Percentiles rank a stretch among this genome's conserved stretches.
Evolutionary conservation across 2,888 invertebrate genomes (phyloP).

Genomic region (Mimachlamys varia): DNA sequence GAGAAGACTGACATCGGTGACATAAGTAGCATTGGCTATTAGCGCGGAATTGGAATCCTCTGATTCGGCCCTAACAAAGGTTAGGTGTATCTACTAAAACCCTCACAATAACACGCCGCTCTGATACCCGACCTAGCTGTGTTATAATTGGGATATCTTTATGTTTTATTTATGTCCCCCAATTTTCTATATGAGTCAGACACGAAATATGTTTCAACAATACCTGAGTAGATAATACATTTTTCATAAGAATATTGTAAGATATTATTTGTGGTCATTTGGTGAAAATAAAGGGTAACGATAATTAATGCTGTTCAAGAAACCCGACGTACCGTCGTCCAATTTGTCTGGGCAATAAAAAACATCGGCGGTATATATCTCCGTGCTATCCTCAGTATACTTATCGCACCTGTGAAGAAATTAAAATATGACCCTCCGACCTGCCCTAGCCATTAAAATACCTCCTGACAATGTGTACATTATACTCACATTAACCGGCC

Average conservation of each 20-base stretch:
- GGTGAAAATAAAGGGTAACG: constrained; percentile 9
- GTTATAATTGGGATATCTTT: not conserved
- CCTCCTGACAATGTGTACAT: not conserved
- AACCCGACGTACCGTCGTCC: constrained; percentile 5
- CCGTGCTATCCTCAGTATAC: not conserved
- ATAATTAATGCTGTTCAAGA: not conserved
- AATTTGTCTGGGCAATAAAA: constrained; percentile 22
- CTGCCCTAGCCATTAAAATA: not conserved
- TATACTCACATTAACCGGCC: not conserved
- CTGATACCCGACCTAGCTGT: not conserved
- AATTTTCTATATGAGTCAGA: constrained; percentile 18
- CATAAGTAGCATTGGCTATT: not conserved
- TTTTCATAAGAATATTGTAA: not conserved
- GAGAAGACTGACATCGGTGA: not conserved
- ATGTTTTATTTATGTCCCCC: not conserved
- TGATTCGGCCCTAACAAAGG: not conserved
- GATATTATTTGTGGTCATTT: constrained; percentile 12
- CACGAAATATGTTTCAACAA: constrained; percentile 18
- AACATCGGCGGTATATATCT: not conserved
- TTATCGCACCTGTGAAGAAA: constrained; percentile 33
- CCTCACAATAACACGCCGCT: not conserved
- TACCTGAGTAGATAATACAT: constrained; percentile 6
- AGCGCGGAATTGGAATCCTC: not conserved
- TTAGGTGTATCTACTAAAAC: not conserved
- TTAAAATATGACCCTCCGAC: not conserved